Conservation (phyloP, 2,888 invertebrate species). For the Diaprepes abbreviatus region DNA sequence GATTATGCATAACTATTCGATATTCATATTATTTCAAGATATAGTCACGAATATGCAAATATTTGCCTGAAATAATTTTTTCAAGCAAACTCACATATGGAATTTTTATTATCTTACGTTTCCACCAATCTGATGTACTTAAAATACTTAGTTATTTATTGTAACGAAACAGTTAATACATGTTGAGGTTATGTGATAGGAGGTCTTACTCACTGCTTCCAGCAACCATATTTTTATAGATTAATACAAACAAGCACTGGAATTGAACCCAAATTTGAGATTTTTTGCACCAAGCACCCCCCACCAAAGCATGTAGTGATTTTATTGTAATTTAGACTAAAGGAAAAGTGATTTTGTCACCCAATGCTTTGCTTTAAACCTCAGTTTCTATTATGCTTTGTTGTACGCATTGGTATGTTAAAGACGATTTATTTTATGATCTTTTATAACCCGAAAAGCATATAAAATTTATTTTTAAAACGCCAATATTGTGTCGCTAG, state of each 20-base stretch:
- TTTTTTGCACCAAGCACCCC: slow-evolving; percentile 15
- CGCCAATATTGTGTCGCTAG: background rate
- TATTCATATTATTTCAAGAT: background rate
- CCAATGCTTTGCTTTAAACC: background rate
- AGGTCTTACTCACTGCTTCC: slow-evolving; percentile 13
- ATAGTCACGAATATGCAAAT: background rate
- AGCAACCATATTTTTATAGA: slow-evolving; percentile 14
- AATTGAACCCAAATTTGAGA: background rate
- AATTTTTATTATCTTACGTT: background rate
- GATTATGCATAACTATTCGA: background rate
- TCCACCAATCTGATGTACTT: no score
- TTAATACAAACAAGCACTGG: slow-evolving; percentile 7
- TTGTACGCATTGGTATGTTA: background rate
- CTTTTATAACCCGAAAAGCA: background rate
- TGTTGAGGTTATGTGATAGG: slow-evolving; percentile 15
- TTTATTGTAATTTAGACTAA: background rate
- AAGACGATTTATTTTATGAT: background rate
- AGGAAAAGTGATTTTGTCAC: background rate
- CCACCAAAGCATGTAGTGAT: slow-evolving; percentile 6
- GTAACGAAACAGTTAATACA: background rate
- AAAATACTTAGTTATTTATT: background rate
- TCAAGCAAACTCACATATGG: background rate
- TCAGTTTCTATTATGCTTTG: background rate
- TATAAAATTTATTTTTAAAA: background rate
- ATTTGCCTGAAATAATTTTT: background rate